Percentiles rank a stretch among this genome's conserved stretches.
Evolutionary conservation across 2,113 vertebrate genomes (phyloP).

Genomic region (Sylvilagus bachmani): DNA sequence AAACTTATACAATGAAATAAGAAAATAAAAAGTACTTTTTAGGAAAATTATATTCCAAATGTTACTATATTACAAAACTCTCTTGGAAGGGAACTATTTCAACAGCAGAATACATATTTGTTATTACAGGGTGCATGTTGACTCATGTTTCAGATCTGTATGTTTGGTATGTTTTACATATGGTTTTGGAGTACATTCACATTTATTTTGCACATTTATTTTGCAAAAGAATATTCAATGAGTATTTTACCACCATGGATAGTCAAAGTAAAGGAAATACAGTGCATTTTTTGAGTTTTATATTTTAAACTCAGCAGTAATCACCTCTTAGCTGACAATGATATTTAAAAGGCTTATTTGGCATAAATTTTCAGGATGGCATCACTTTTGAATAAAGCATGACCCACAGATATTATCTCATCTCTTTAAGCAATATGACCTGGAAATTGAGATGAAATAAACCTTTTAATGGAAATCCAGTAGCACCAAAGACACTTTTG

Average conservation of each 20-base stretch:
- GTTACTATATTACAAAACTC: neutral
- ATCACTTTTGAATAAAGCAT: slow-evolving; percentile 15
- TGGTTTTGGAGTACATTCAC: neutral
- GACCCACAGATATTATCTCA: neutral
- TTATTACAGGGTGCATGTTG: neutral
- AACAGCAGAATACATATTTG: neutral
- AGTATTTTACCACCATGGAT: neutral
- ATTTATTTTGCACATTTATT: neutral
- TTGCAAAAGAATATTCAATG: neutral
- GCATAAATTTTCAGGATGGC: neutral
- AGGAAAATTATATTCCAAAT: slow-evolving; percentile 18
- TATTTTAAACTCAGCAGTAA: neutral
- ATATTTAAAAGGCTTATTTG: neutral
- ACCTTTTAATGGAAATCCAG: neutral
- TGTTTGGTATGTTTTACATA: neutral
- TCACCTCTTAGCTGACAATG: neutral
- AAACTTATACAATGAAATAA: neutral
- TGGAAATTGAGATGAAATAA: slow-evolving; percentile 26
- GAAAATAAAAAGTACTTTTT: neutral
- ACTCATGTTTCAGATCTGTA: neutral
- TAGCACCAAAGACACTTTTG: neutral
- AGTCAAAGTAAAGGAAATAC: neutral
- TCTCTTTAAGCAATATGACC: neutral
- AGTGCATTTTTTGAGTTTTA: neutral
- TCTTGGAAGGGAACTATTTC: neutral